A percentile compares a stretch with the other conserved stretches of the same genome.
These are phyloP conservation scores for Drosophila leonis DNA, from an alignment of 2,888 invertebrate species.

Conservation along the genomic window DNA sequence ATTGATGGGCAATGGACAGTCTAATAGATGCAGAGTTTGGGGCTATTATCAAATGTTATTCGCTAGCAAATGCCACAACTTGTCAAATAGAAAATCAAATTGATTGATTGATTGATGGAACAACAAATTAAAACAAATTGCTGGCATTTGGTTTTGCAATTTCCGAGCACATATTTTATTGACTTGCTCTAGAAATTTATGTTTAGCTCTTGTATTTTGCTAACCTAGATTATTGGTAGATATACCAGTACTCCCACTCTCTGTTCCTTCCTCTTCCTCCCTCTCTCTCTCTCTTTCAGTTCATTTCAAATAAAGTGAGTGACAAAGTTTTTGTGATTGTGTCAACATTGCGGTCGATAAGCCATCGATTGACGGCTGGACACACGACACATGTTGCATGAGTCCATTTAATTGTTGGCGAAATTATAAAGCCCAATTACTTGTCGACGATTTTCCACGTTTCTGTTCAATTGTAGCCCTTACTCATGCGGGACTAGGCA, in stretches of 20 bases:
- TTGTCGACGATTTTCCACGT: not conserved
- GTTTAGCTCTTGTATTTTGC: not conserved
- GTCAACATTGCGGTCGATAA: conserved; percentile 34
- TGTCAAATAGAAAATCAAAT: not conserved
- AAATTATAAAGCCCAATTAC: not conserved
- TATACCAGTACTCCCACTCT: not conserved
- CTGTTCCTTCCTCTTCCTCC: not conserved
- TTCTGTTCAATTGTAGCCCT: not conserved
- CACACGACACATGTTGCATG: conserved; percentile 53
- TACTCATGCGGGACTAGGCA: too few relatives aligned
- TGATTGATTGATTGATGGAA: not conserved
- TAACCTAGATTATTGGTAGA: not conserved
- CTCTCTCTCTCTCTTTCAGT: not conserved
- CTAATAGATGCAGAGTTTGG: not conserved
- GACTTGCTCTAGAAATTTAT: not conserved
- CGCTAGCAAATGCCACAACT: not conserved
- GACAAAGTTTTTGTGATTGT: not conserved
- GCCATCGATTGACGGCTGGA: conserved; percentile 41
- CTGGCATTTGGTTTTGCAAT: not conserved
- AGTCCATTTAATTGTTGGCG: not conserved
- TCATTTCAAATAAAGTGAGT: conserved; percentile 3
- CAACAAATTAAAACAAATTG: not conserved
- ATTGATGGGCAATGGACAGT: not conserved
- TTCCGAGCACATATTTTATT: not conserved
- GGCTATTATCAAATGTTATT: not conserved